Evolutionary conservation across 2,888 invertebrate species (phyloP), one percentile per base, ranked within the genome.

Genomic region (Horisme vitalbata): DNA sequence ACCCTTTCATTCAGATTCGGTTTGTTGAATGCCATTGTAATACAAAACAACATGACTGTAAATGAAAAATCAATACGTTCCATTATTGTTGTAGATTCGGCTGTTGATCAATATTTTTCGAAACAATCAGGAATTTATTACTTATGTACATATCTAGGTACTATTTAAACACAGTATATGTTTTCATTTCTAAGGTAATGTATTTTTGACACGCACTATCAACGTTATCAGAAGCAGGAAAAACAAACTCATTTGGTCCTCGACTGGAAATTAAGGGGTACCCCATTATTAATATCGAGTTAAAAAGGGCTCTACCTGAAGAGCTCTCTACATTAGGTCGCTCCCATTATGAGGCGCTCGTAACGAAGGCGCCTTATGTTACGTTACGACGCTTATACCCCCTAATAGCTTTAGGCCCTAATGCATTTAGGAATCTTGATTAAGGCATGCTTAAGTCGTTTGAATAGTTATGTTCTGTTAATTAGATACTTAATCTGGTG

Each of bases 291-390:
- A 77, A 75, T 76, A 76, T 72, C 62, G 63, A 74, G 70, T 74
- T 75, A 73, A 75, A 73, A 70, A 70, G 71, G 68, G 64, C 67
- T 72, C 65, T 75, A 73, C 74, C 72, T 77, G 72, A 63, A 74
- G 71, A 66, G 75, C 72, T 68, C 75, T 71, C 65, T 63, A 65
- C 65, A 74, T 80, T 79, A 76, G 71, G 69, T 66, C 65, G 71
- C 63, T 60, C 64, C 75, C 70, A 74, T 77, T 74, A 78, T 66
- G 68, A 52, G 69, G 68, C 68, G 68, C 67, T 65, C 69, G 69
- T 82, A 79, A 80, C 81, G 69, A 73, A 70, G 64, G 66, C 68
- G 65, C 74, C 73, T 75, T 72, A 69, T 73, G 75, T 75, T 74
- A 71, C 71, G 59, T 56, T 61, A 55, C 52, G 52, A 52, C 59